Base-by-base conservation (phyloP, 2,113 vertebrate species). In the Colossoma macropomum region DNA sequence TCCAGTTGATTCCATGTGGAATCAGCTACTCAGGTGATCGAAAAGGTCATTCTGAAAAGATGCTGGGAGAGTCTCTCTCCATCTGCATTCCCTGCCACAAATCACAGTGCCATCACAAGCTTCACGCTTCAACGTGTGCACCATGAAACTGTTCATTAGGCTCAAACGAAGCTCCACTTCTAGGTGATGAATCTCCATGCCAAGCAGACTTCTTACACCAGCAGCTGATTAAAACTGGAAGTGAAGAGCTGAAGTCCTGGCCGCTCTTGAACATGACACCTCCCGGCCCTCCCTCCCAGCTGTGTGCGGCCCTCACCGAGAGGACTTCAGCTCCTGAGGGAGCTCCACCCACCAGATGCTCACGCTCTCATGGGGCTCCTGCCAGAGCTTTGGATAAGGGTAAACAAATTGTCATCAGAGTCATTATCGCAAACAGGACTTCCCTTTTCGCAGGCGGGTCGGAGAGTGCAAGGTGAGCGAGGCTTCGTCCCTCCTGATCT, bases 371-470 rank as follows among this genome's bases (percentile, higher is more conserved):
- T 62, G 84, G 92, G 92, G 92, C 92, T 91, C 89, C 93, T 92
- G 79, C 66, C 62, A 59, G 45, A 28, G 85, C 90, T 87, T 79
- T 90, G 87, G 87, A 90, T 91, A 87, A 91, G 85, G 85, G 89
- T 90, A 93, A 92, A 93, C 90, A 93, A 93, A 93, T 88, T 90
- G 90, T 92, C 90, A 92, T 91, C 89, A 86, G 84, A 87, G 89
- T 92, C 91, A 92, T 90, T 92, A 92, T 85, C 83, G 88, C 91
- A 88, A 93, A 91, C 89, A 88, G 86, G 68, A 87, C 89, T 91
- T 90, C 90, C 84, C 88, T 75, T 84, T 88, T 86, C 87, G 76
- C 32, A 28, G 88, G 81, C 60, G 72, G 92, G 91, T 95, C 91
- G 92, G 79, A 85, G 89, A 80, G 83, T 80, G 86, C 89, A 90